These are phyloP conservation scores for Phragmatobia fuliginosa DNA, from an alignment of 2,888 invertebrate genomes.

Conservation along the genomic window DNA sequence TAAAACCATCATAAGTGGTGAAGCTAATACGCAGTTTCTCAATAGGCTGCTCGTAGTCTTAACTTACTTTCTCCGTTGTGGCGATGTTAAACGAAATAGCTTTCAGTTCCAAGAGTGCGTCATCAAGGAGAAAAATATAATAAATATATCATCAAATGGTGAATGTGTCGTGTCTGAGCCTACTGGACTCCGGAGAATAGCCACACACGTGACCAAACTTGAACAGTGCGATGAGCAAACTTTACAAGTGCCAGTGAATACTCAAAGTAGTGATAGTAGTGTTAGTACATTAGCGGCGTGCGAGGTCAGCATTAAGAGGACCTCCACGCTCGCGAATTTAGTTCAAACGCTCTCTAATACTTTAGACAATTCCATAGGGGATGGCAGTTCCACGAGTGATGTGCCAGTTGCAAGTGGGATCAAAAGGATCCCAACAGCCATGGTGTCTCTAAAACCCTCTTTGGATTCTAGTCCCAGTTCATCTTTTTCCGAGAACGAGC, in stretches of 20 bases:
- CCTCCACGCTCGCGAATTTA: constrained; percentile 72
- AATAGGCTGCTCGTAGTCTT: constrained; percentile 91
- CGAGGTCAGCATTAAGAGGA: constrained; percentile 70
- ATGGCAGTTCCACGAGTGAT: constrained; percentile 54
- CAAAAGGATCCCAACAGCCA: constrained; percentile 70
- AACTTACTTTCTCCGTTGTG: constrained; percentile 95
- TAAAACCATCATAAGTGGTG: constrained; percentile 92
- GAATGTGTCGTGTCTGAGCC: constrained; percentile 24
- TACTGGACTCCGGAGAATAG: constrained; percentile 50
- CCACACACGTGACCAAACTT: constrained; percentile 51
- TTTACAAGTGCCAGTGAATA: constrained; percentile 64
- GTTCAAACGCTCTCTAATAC: constrained; percentile 76
- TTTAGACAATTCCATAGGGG: constrained; percentile 56
- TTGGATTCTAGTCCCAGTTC: constrained; percentile 76
- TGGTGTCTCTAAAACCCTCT: constrained; percentile 66
- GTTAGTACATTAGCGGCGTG: constrained; percentile 68
- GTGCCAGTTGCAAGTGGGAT: constrained; percentile 59
- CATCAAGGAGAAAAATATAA: constrained; percentile 72
- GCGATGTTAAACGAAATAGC: constrained; percentile 88
- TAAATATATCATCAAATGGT: constrained; percentile 46
- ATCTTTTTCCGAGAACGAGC: constrained; percentile 66
- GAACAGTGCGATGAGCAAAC: constrained; percentile 48
- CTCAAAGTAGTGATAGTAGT: constrained; percentile 71
- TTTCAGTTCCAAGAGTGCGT: constrained; percentile 67
- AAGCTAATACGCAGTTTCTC: constrained; percentile 88